Conservation (phyloP, 1,140 invertebrate species). For the Paralvinella palmiformis region DNA sequence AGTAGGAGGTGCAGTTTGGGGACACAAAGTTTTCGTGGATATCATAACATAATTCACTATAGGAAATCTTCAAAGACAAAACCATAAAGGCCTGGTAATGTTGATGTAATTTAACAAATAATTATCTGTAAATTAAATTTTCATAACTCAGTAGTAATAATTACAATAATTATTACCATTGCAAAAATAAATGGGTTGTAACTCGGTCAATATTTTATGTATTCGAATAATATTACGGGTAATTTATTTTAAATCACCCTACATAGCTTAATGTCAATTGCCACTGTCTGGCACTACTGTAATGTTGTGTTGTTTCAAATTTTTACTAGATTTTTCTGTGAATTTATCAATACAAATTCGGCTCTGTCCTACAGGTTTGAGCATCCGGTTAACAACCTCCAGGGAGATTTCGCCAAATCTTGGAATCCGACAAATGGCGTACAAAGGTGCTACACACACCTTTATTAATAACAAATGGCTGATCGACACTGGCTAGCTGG, state of each 20-base stretch:
- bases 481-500: slow-evolving; percentile 6
- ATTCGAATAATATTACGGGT: slow-evolving; percentile 1
- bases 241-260: not conserved
- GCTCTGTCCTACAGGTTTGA: not conserved
- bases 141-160: slow-evolving; percentile 5
- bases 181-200: slow-evolving; percentile 1
- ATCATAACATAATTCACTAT: slow-evolving; percentile 4
- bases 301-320: not conserved
- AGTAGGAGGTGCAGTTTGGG: slow-evolving; percentile 2
- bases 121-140: too few species aligned
- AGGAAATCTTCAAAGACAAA: not conserved
- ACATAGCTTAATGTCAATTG: not conserved
- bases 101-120: slow-evolving; percentile 1
- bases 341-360: slow-evolving; percentile 8
- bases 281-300: not conserved
- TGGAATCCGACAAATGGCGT: slow-evolving; percentile 5
- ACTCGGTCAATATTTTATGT: slow-evolving; percentile 6
- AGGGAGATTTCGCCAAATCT: slow-evolving; percentile 4
- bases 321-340: not conserved
- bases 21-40: slow-evolving; percentile 5
- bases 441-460: not conserved
- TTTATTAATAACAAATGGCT: not conserved
- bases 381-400: not conserved
- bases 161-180: slow-evolving; percentile 5
- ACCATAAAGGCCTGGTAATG: slow-evolving; percentile 3